Percentiles rank a stretch among this genome's conserved stretches.
phyloP scores from a whole-genome alignment of 2,888 invertebrate species.

The Lasius platythorax region DNA sequence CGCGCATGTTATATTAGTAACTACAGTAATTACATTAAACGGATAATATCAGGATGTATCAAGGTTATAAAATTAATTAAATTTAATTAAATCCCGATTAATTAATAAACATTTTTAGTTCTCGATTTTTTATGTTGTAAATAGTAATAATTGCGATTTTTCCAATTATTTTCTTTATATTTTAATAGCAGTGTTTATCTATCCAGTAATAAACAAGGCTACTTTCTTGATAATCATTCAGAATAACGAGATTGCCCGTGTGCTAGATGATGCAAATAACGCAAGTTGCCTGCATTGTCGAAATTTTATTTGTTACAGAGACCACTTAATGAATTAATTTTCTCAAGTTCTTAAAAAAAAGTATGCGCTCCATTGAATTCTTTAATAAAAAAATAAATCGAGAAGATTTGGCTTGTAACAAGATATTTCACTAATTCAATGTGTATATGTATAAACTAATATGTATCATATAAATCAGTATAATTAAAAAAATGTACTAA shows the following conservation, averaged over 20 bases:
- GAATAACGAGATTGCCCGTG: neutral
- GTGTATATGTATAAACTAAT: neutral
- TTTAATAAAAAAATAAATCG: neutral
- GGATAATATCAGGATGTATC: neutral
- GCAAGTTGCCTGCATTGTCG: neutral
- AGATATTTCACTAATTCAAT: neutral
- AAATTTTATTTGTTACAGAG: constrained; percentile 7
- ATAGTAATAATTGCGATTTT: neutral
- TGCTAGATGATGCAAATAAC: neutral
- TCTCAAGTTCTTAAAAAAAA: neutral
- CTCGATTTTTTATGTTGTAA: neutral
- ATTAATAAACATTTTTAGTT: constrained; percentile 10
- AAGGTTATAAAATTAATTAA: neutral
- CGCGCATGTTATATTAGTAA: neutral
- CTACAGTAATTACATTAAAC: neutral
- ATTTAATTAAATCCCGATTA: neutral
- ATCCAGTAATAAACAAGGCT: neutral
- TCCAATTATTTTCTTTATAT: neutral
- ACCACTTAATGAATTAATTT: neutral
- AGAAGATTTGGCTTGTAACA: neutral
- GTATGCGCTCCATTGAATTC: neutral
- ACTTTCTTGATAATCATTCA: constrained; percentile 6
- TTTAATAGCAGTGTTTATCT: neutral
- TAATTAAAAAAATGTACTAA: neutral
- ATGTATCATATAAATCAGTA: neutral